phyloP scores from a whole-genome alignment of 2,797 vertebrate genomes.

The Oophaga sylvatica region DNA sequence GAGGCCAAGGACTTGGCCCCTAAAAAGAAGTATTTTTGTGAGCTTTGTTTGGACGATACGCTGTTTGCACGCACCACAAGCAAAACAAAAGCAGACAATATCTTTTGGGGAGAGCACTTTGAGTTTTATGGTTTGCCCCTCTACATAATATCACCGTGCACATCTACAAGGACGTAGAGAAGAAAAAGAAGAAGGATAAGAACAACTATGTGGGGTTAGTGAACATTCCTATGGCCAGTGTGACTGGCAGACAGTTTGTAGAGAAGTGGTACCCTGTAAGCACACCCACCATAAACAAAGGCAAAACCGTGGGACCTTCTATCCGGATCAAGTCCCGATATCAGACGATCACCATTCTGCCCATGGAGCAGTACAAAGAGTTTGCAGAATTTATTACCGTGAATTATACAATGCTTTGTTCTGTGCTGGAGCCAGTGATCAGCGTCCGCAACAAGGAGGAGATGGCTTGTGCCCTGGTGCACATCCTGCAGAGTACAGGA shows the following conservation, averaged over 20 bases:
- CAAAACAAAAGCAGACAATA: conserved; percentile 89
- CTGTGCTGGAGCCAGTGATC: conserved; percentile 93
- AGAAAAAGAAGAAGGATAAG: conserved; percentile 97
- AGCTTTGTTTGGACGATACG: conserved; percentile 94
- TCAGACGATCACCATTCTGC: conserved; percentile 91
- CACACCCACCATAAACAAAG: conserved; percentile 89
- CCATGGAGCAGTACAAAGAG: conserved; percentile 98
- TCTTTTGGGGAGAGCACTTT: conserved; percentile 98
- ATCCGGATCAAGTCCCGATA: conserved; percentile 94
- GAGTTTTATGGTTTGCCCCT: conserved; percentile 86
- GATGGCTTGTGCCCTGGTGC: conserved; percentile 92
- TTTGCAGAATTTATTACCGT: conserved; percentile 95
- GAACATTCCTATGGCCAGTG: conserved; percentile 85
- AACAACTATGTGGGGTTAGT: conserved; percentile 95
- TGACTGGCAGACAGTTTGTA: conserved; percentile 89
- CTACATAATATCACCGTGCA: conserved; percentile 90
- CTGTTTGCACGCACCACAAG: conserved; percentile 95
- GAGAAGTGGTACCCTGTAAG: conserved; percentile 97
- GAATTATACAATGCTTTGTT: conserved; percentile 90
- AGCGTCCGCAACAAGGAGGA: conserved; percentile 96
- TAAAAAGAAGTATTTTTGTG: conserved; percentile 96
- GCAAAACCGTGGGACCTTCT: conserved; percentile 86
- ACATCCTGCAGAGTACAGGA: conserved; percentile 95
- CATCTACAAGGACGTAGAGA: conserved; percentile 92
- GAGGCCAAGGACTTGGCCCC: conserved; percentile 94